Evolutionary conservation across 2,113 vertebrate species (phyloP), one percentile per base, ranked within the genome.

Genomic region (Melanostigma gelatinosum): DNA sequence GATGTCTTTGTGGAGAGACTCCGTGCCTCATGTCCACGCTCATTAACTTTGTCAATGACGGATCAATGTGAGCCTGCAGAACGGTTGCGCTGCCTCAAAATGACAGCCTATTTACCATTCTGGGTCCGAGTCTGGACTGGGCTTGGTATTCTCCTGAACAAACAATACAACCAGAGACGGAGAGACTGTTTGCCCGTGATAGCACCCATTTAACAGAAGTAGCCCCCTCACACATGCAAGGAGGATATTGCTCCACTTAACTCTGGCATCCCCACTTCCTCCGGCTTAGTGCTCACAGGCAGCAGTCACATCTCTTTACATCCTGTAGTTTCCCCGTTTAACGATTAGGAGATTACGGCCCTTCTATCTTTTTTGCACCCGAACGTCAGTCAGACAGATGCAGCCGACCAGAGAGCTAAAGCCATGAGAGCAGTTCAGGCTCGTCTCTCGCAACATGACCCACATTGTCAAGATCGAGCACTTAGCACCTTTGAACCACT

Each of bases 11-110:
- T 92, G 89, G 76, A 11, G 57, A 75, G 89, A 77, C 84, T 89
- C 75, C 61, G 72, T 75, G 86, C 88, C 90, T 93, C 88, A 90
- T 80, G 91, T 92, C 91, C 90, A 91, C 75, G 87, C 92, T 93
- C 92, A 89, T 93, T 93, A 94, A 94, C 92, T 94, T 82, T 75
- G 85, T 92, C 93, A 90, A 86, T 92, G 92, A 93, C 88, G 69
- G 89, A 91, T 93, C 93, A 93, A 90, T 90, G 85, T 82, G 86
- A 88, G 83, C 42, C 80, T 46, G 77, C 77, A 83, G 64, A 84
- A 87, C 22, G 32, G 32, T 75, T 38, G 55, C 22, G 13, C 74
- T 65, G 82, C 67, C 65, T 82, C 75, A 75, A 92, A 91, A 88
- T 92, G 90, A 88, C 90, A 80, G 63, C 80, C 76, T 60, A 83